Percentiles rank a stretch among this genome's conserved stretches.
These are phyloP conservation scores for Beaufortia kweichowensis DNA, from an alignment of 2,113 vertebrate genomes.

Conservation along the genomic window DNA sequence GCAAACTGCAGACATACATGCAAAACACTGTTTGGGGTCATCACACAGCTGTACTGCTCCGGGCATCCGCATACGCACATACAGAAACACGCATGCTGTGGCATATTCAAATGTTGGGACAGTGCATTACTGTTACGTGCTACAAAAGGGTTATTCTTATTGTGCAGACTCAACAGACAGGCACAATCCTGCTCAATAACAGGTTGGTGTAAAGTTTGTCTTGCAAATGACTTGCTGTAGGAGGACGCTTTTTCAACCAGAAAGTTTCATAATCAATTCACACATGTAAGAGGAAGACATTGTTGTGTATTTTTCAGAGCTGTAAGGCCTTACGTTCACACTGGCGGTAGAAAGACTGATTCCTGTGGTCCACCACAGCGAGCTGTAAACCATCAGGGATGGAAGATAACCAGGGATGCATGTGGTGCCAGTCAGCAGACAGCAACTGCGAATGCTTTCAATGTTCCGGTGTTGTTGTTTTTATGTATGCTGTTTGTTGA, in stretches of 20 bases:
- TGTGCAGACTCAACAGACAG: conserved; percentile 9
- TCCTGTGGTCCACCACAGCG: conserved; percentile 44
- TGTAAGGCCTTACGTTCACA: conserved; percentile 44
- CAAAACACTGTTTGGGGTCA: conserved; percentile 52
- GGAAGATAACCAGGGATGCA: conserved; percentile 53
- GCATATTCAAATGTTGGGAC: conserved; percentile 51
- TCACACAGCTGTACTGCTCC: conserved; percentile 29
- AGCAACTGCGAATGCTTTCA: conserved; percentile 46
- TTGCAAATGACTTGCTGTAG: conserved; percentile 33
- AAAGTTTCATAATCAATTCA: not conserved
- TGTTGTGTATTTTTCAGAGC: conserved; percentile 20
- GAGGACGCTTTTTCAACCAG: not conserved
- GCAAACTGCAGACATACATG: conserved; percentile 49
- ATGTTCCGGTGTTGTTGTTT: conserved; percentile 19
- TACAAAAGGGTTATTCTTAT: conserved; percentile 24
- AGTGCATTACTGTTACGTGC: conserved; percentile 45
- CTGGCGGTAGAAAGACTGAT: conserved; percentile 37
- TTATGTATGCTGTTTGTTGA: conserved; percentile 45
- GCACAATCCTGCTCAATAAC: not conserved
- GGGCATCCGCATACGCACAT: not conserved
- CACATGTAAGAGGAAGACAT: not conserved
- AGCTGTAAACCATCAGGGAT: conserved; percentile 49
- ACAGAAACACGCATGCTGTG: conserved; percentile 9
- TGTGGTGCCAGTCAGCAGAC: conserved; percentile 46
- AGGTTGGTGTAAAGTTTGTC: conserved; percentile 20